Evolutionary conservation across 2,797 vertebrate species (phyloP).

Genomic region (Babyrousa celebensis): DNA sequence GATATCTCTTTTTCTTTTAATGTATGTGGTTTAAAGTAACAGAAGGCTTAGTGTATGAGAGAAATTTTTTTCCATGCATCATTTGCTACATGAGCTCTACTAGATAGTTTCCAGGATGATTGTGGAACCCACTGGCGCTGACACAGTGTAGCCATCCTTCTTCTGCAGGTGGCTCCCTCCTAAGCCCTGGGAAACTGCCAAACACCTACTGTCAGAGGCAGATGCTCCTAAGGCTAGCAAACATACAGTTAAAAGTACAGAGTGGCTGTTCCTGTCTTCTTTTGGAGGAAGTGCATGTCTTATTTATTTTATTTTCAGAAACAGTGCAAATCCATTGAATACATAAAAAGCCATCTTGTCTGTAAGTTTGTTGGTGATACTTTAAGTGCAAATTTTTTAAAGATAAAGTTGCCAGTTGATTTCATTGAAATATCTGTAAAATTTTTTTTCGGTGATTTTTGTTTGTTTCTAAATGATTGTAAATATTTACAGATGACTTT

Average conservation of each 20-base stretch:
- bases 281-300: constrained; percentile 28
- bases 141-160: background rate
- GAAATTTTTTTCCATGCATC: background rate
- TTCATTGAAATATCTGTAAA: background rate
- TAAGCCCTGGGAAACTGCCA: background rate
- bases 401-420: background rate
- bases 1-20: constrained; percentile 29
- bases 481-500: background rate
- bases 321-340: background rate
- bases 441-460: background rate
- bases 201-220: background rate
- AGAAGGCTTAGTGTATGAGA: background rate
- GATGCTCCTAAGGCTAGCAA: background rate
- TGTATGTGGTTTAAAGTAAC: constrained; percentile 31
- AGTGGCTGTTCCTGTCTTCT: background rate
- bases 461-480: background rate
- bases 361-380: background rate
- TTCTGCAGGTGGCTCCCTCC: background rate
- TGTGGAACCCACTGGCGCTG: background rate
- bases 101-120: constrained; percentile 7
- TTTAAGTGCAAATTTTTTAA: background rate
- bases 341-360: background rate
- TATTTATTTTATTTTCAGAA: constrained; percentile 56
- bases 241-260: background rate
- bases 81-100: constrained; percentile 41